Evolutionary conservation across 2,797 vertebrate genomes (phyloP).

Genomic region (Schizothorax lantsangensis): DNA sequence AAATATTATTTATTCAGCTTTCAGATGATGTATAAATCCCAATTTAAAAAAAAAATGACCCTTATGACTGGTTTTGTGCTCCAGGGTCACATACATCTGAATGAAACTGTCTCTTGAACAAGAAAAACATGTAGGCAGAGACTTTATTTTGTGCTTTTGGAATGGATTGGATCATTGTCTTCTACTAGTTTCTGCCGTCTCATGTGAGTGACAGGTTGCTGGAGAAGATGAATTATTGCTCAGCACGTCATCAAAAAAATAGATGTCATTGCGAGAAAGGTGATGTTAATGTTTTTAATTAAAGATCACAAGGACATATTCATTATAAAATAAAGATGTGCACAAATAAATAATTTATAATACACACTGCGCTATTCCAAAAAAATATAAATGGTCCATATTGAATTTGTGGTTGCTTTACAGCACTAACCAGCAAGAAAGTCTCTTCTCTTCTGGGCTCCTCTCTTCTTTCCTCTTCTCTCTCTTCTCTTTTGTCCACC

Average conservation of each 20-base stretch:
- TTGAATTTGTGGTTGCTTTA: background rate
- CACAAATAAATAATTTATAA: background rate
- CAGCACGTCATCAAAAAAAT: background rate
- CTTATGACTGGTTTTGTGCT: no score
- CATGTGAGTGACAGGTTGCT: background rate
- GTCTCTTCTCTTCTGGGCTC: background rate
- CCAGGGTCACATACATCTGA: background rate
- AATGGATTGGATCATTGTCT: background rate
- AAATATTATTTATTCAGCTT: no score
- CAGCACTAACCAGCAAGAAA: background rate
- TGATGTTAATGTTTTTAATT: background rate
- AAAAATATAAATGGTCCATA: background rate
- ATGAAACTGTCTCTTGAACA: background rate
- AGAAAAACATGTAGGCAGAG: background rate
- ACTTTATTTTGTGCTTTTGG: background rate
- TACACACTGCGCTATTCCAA: background rate
- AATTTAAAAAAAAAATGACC: no score
- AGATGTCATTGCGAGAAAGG: background rate
- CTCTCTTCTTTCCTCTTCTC: background rate
- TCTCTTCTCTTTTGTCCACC: conserved; percentile 48
- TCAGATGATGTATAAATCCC: no score
- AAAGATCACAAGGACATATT: background rate
- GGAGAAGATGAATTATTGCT: background rate
- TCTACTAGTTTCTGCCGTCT: background rate
- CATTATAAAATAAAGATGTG: background rate